A percentile compares a stretch with the other conserved stretches of the same genome.
Evolutionary conservation across 2,888 invertebrate species (phyloP).

Genomic region (Drosophila meridionalis): DNA sequence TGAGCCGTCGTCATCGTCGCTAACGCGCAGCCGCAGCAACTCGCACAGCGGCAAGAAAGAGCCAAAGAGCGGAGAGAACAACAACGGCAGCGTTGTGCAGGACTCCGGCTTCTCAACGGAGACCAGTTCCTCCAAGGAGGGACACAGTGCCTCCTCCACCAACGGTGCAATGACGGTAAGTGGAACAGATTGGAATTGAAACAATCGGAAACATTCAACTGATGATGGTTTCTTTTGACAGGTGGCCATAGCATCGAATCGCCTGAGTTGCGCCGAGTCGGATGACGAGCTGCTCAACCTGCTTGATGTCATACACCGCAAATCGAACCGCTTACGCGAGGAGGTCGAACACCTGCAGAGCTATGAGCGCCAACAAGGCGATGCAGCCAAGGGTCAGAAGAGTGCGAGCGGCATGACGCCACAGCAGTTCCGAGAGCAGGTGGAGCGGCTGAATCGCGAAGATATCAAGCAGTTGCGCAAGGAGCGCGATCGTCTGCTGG

Average conservation of each 20-base stretch:
- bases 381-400: constrained; percentile 42
- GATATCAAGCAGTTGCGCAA: constrained; percentile 88
- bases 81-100: constrained; percentile 88
- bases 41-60: constrained; percentile 88
- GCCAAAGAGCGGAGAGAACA: constrained; percentile 87
- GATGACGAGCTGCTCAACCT: constrained; percentile 94
- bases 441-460: constrained; percentile 84
- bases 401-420: constrained; percentile 73
- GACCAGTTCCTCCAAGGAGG: constrained; percentile 92
- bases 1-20: constrained; percentile 78
- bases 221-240: constrained; percentile 26
- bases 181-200: not conserved
- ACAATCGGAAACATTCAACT: not conserved
- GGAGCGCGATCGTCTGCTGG: constrained; percentile 91
- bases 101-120: constrained; percentile 97
- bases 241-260: constrained; percentile 82
- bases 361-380: constrained; percentile 80
- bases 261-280: constrained; percentile 86
- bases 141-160: constrained; percentile 90
- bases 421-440: constrained; percentile 82
- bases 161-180: constrained; percentile 86
- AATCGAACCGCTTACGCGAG: constrained; percentile 89
- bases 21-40: constrained; percentile 88
- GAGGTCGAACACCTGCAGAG: constrained; percentile 89
- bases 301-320: constrained; percentile 93